Evolutionary conservation across 2,797 vertebrate genomes (phyloP).

Genomic region (Monodelphis domestica): DNA sequence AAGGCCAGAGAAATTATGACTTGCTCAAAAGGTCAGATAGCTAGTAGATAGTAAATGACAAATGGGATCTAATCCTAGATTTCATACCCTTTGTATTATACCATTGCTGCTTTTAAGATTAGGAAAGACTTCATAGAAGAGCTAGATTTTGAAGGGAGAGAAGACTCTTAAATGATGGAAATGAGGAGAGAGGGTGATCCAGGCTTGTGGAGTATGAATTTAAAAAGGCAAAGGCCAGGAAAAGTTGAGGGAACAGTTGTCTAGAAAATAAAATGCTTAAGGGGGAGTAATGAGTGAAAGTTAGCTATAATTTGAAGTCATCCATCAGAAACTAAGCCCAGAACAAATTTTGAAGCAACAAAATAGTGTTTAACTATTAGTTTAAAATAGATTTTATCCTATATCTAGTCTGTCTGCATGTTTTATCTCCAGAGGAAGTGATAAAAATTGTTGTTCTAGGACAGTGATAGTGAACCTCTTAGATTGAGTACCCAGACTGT

Average conservation of each 20-base stretch:
- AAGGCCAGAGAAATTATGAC: neutral
- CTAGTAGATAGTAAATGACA: neutral
- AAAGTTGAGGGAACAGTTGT: neutral
- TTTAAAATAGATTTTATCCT: too few relatives aligned
- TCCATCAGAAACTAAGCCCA: too few relatives aligned
- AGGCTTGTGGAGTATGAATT: neutral
- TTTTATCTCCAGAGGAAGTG: neutral
- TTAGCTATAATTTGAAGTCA: neutral
- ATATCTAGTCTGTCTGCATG: neutral
- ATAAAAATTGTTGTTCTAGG: neutral
- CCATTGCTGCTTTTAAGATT: neutral
- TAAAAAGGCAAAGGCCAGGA: neutral
- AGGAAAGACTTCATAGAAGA: neutral
- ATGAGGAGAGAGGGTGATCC: neutral
- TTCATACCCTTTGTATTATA: neutral
- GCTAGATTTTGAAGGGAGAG: neutral
- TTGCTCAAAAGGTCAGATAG: neutral
- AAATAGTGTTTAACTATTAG: neutral
- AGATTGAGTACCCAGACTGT: too few relatives aligned
- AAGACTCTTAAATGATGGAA: neutral
- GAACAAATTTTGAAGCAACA: neutral
- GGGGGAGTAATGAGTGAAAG: neutral
- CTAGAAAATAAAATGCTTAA: neutral
- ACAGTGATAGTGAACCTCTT: too few relatives aligned
- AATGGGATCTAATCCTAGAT: neutral